Base-by-base conservation (phyloP, 2,888 invertebrate genomes). In the Sminthurides aquaticus region DNA sequence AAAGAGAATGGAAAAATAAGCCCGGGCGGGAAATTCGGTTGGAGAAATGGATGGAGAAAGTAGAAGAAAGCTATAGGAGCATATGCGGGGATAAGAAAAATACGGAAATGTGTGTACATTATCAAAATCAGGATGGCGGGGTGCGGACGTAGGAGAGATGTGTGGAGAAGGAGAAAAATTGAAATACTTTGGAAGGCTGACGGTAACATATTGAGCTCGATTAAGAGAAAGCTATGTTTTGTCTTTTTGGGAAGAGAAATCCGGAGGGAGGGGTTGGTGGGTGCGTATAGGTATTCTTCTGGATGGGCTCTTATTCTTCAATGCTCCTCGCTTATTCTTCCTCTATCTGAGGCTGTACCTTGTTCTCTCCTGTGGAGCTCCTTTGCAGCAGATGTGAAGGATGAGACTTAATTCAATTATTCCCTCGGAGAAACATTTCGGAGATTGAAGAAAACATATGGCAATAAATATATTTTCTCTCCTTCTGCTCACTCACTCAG, bases 181-280 rank as follows among this genome's bases (percentile, higher is more conserved):
- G 60, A 52, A 60, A 60, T 60, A 18, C 29, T 52, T 60, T 24
- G 20, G 22, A 52, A 20, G 15, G 60, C 26, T 60, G 60, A 60
- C 60, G 49, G 60, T 60, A 52, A 60, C 60, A 60, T 60, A 60
- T 60, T 60, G 60, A 60, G 49, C 49, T 60, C 52, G 25, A 60
- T 60, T 60, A 60, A 49, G 60, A 43, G 5, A 49, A 49, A 52
- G 49, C 28, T 60, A 25, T 52, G 60, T 52, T 60, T 60, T 52
- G 60, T 49, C 52, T 49, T 60, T 52, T 52, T 52, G 15, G 8
- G 22, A 20, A 52, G 22, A 22, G 52, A 52, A 52, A 20, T 52
- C 43, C 43, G 11, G 43, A 18, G 43, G 18, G 8, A 11, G 8
- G n/a, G n/a, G n/a, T n/a, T n/a, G n/a, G n/a, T n/a, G n/a, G n/a